phyloP scores from a whole-genome alignment of 2,888 invertebrate genomes.

The Tupiocoris notatus region DNA sequence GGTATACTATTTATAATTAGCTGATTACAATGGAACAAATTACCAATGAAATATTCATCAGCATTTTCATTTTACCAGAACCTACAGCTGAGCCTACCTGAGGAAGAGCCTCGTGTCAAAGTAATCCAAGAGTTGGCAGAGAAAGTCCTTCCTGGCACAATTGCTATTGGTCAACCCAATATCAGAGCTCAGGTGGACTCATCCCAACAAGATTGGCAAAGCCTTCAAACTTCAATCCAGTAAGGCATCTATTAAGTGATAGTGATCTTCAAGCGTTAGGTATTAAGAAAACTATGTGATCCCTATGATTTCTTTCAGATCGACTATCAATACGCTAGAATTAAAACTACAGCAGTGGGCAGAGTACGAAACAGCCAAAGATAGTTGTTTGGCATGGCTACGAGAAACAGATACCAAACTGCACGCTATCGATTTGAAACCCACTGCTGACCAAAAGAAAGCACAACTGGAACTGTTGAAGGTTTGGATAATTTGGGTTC shows the following conservation, averaged over 20 bases:
- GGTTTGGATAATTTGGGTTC: too few relatives aligned
- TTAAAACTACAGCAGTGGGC: constrained; percentile 85
- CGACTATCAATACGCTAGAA: constrained; percentile 76
- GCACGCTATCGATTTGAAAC: constrained; percentile 82
- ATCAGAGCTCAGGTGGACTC: constrained; percentile 84
- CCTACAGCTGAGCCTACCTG: constrained; percentile 72
- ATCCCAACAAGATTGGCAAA: constrained; percentile 88
- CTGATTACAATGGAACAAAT: too few relatives aligned
- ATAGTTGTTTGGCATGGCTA: constrained; percentile 82
- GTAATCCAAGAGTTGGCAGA: constrained; percentile 80
- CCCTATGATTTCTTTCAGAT: too few relatives aligned
- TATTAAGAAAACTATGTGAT: not conserved
- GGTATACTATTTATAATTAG: too few relatives aligned
- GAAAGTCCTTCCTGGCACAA: constrained; percentile 83
- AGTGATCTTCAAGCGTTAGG: not conserved
- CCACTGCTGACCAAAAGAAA: constrained; percentile 78
- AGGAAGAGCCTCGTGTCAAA: constrained; percentile 80
- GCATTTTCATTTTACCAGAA: too few relatives aligned
- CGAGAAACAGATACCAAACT: constrained; percentile 82
- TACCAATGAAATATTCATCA: too few relatives aligned
- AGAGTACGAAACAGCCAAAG: constrained; percentile 84
- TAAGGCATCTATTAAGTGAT: too few relatives aligned
- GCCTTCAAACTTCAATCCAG: constrained; percentile 70
- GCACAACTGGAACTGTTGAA: constrained; percentile 75
- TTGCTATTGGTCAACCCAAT: constrained; percentile 77